Conservation (phyloP, 2,797 vertebrate species). For the Tarsius wallacei region DNA sequence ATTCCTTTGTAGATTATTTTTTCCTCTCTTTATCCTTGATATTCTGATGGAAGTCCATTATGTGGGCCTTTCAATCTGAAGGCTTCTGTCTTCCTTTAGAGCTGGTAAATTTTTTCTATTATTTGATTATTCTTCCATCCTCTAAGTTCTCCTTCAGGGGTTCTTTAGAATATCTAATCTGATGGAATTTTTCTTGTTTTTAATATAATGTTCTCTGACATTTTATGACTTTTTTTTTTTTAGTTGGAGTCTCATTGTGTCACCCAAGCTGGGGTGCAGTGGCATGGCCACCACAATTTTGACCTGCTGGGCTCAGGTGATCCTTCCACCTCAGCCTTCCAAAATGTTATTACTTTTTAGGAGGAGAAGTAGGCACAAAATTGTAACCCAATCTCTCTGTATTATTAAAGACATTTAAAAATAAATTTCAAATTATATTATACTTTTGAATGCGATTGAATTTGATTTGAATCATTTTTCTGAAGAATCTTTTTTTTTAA, state of each 20-base stretch:
- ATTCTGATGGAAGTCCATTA: background rate
- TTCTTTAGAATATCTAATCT: constrained; percentile 57
- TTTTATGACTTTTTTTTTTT: background rate
- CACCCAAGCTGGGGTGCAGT: too few relatives aligned
- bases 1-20: background rate
- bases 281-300: too few relatives aligned
- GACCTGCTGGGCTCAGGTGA: too few relatives aligned
- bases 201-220: background rate
- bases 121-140: constrained; percentile 50
- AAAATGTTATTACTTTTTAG: background rate
- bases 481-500: constrained; percentile 29
- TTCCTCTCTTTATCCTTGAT: background rate
- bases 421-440: constrained; percentile 76
- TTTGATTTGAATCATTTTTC: constrained; percentile 74
- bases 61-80: background rate
- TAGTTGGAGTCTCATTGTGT: too few relatives aligned
- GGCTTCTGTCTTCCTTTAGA: background rate
- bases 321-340: too few relatives aligned
- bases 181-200: constrained; percentile 1
- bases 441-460: constrained; percentile 65
- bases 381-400: constrained; percentile 29
- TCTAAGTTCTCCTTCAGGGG: background rate
- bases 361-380: background rate
- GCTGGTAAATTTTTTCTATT: constrained; percentile 43
- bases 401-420: constrained; percentile 78